Percentiles rank a stretch among this genome's conserved stretches.
Conservation (phyloP, 2,888 invertebrate species). For the Caenorhabditis sp. region DNA sequence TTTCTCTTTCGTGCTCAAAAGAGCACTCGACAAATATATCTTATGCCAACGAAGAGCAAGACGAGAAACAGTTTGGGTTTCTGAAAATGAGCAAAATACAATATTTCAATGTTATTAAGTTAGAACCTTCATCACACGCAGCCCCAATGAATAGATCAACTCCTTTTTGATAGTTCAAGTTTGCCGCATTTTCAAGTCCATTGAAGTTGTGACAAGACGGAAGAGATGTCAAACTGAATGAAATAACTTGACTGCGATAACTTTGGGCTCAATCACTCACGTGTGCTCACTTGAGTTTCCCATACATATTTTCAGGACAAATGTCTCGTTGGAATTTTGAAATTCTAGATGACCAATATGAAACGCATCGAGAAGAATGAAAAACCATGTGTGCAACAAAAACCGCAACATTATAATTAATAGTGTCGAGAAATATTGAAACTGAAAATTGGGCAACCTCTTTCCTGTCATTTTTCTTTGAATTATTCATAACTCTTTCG, state of each 20-base stretch:
- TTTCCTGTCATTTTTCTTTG: not conserved
- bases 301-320: conserved; percentile 35
- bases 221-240: conserved; percentile 41
- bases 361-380: not conserved
- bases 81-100: conserved; percentile 13
- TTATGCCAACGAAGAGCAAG: conserved; percentile 46
- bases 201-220: conserved; percentile 52
- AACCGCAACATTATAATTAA: not conserved
- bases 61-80: conserved; percentile 45
- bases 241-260: not conserved
- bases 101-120: not conserved
- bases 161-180: conserved; percentile 39
- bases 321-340: conserved; percentile 29
- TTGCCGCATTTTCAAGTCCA: conserved; percentile 52
- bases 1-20: conserved; percentile 34
- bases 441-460: not conserved
- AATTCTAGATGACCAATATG: conserved; percentile 35
- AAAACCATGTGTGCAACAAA: not conserved
- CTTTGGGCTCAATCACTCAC: conserved; percentile 14
- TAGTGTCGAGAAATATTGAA: not conserved
- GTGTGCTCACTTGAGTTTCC: conserved; percentile 15
- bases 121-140: conserved; percentile 43
- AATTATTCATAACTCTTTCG: not conserved
- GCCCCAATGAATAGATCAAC: conserved; percentile 50
- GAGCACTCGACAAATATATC: conserved; percentile 31